Evolutionary conservation across 1,140 invertebrate genomes (phyloP).

Genomic region (Trigoniulus corallinus): DNA sequence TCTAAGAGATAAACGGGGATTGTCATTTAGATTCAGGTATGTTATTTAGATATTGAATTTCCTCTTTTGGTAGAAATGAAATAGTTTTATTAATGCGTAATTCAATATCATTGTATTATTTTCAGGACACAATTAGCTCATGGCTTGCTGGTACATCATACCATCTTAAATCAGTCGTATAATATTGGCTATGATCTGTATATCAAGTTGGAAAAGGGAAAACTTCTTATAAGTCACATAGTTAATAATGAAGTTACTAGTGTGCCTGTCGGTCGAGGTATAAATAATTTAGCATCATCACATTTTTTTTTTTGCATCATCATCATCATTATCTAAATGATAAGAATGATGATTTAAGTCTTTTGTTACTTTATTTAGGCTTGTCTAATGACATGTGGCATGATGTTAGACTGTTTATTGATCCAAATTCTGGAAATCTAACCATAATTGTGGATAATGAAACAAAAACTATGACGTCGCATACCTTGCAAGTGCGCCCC

Average conservation of each 20-base stretch:
- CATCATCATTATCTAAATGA: conserved; percentile 11
- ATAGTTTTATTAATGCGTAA: background rate
- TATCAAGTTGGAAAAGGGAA: conserved; percentile 73
- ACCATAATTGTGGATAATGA: conserved; percentile 66
- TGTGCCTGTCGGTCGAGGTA: conserved; percentile 61
- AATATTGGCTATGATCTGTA: conserved; percentile 66
- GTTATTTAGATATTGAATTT: conserved; percentile 21
- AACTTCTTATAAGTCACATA: conserved; percentile 74
- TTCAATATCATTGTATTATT: background rate
- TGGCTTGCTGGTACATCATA: conserved; percentile 70
- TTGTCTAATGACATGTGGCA: conserved; percentile 56
- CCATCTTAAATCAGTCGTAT: conserved; percentile 59
- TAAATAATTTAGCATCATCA: conserved; percentile 16
- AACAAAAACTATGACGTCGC: conserved; percentile 52
- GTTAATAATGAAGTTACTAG: conserved; percentile 70
- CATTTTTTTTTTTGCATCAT: conserved; percentile 13
- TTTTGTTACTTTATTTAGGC: background rate
- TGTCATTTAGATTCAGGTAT: conserved; percentile 24
- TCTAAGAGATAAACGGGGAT: conserved; percentile 23
- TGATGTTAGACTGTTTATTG: conserved; percentile 61
- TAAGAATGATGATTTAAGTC: background rate
- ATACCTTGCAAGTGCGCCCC: conserved; percentile 52
- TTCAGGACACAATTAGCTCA: conserved; percentile 70
- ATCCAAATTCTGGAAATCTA: conserved; percentile 59
- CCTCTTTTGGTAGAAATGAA: background rate